Evolutionary conservation across 2,888 invertebrate species (phyloP), one percentile per base, ranked within the genome.

Genomic region (Gerris lacustris): DNA sequence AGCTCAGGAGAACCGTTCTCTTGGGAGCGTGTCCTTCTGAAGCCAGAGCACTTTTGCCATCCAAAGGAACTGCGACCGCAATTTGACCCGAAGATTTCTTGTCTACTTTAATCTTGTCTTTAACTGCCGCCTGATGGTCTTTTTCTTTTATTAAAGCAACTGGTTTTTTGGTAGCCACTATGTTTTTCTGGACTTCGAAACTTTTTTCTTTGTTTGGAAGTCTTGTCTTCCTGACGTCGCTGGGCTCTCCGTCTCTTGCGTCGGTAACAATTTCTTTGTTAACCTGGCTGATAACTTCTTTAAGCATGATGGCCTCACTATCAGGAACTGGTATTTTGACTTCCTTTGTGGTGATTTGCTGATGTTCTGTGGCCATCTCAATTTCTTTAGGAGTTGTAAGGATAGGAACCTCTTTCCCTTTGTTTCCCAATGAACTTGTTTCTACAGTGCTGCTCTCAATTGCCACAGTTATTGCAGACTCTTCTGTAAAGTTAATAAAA

Each of bases 1-100:
- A 75, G n/a, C 72, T 73, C 5, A 73, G 64, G 17, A 70, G 31
- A 6, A 72, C 71, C 11, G 67, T 45, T 47, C 70, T 64, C 11
- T 69, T 63, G 15, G 67, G 67, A 43, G n/a, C 62, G 6, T 69
- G 45, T n/a, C 69, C 69, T 6, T 71, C 67, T 11, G 66, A 68
- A 6, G 70, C 43, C 18, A 64, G 17, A 64, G 64, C 11, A 64
- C 18, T 31, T 31, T 64, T 31, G 9, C 31, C 64, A 9, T 64
- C 18, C 9, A 64, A 31, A 9, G 64, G 64, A 64, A 64, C 64
- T 64, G 7, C 18, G 1, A 64, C 64, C 55, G 5, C 15, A 15
- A 55, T 55, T 9, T 55, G 55, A 31, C 31, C 31, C 9, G 11
- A 11, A 11, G 55, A 4, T 18, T 64, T 64, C 31, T 64, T 64